A percentile compares a stretch with the other conserved stretches of the same genome.
Conservation (phyloP, 2,113 vertebrate species). For the Odontesthes bonariensis region DNA sequence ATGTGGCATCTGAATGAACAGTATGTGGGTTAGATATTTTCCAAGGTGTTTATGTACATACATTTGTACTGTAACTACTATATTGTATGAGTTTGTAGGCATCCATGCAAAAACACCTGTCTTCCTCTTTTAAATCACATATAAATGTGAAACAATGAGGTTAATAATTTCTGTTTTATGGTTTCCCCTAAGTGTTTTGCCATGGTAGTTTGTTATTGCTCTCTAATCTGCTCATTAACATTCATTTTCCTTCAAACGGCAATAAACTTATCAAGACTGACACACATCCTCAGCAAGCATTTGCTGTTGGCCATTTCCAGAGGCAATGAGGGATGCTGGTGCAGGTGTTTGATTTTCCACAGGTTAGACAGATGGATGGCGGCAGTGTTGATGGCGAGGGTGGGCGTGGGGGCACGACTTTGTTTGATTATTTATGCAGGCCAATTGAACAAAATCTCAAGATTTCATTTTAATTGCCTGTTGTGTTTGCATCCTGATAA, state of each 20-base stretch:
- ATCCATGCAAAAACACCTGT: conserved; percentile 8
- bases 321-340: conserved; percentile 31
- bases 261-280: conserved; percentile 54
- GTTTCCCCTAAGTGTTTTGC: conserved; percentile 26
- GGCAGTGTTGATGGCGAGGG: conserved; percentile 18
- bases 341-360: conserved; percentile 69
- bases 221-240: conserved; percentile 65
- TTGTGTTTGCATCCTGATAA: conserved; percentile 57
- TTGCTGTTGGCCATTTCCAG: conserved; percentile 35
- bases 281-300: conserved; percentile 46
- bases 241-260: conserved; percentile 54
- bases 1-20: conserved; percentile 10
- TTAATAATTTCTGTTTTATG: conserved; percentile 33
- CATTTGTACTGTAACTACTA: not conserved
- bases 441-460: conserved; percentile 39
- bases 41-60: not conserved
- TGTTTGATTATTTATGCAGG: conserved; percentile 56
- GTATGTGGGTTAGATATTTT: conserved; percentile 1
- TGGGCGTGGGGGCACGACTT: conserved; percentile 26
- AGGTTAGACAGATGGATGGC: conserved; percentile 64
- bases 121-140: conserved; percentile 18
- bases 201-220: conserved; percentile 45
- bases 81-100: conserved; percentile 13
- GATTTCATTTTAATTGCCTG: conserved; percentile 42
- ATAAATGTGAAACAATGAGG: conserved; percentile 56